Base-by-base conservation (phyloP, 2,888 invertebrate species). In the Andrena dorsata region DNA sequence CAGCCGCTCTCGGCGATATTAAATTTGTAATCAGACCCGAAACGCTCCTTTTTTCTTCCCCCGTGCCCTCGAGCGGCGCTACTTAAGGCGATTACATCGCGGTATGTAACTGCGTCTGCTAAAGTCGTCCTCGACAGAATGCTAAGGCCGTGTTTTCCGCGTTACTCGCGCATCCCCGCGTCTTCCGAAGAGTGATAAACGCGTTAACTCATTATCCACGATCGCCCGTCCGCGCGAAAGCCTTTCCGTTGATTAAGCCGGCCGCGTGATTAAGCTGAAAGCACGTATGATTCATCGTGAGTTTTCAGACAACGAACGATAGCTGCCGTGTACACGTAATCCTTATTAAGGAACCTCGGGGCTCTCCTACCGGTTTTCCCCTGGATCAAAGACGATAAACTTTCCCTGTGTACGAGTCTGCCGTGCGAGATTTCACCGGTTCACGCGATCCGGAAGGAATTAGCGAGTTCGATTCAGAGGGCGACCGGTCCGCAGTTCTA, bases 191-290 rank as follows among this genome's bases (percentile, higher is more conserved):
- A 66, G 30, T 49, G 78, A 71, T 83, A 77, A 83, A 60, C 32
- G 64, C 51, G 78, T 83, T 74, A 65, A 83, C 78, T 70, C 68
- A 78, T 83, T 87, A 85, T 74, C 66, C 61, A 8, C 6, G 28
- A 56, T 79, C 70, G 60, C 47, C 65, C 61, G 64, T 60, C 56
- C 30, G 26, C 30, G 23, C 23, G n/a, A n/a, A 65, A 41, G 35
- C 23, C 71, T 79, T 41, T 65, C 28, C 35, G 66, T 47, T 77
- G 80, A 85, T 87, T 76, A 83, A 88, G 69, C 23, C 71, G 60
- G n/a, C 26, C 47, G 47, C 30, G 51, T 71, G 76, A 86, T 88
- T 86, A 88, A 86, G 85, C 66, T 82, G 80, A 82, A 82, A 86
- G 80, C 80, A 73, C 41, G 56, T 41, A 35, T 82, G 86, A 86